Percentiles rank a stretch among this genome's conserved stretches.
Evolutionary conservation across 2,113 vertebrate genomes (phyloP).

Genomic region (Thinocorus orbignyianus): DNA sequence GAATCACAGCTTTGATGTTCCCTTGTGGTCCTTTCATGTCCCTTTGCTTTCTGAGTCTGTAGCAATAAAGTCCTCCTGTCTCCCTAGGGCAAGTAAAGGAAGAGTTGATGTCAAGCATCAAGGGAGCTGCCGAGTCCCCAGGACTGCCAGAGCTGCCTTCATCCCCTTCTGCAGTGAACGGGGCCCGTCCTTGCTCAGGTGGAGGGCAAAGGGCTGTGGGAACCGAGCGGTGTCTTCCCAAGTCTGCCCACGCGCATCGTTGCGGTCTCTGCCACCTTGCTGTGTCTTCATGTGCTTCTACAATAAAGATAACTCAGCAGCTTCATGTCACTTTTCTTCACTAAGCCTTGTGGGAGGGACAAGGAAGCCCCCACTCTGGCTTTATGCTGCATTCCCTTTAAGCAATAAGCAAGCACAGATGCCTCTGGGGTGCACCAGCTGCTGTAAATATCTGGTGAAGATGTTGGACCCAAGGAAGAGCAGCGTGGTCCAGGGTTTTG

Average conservation of each 20-base stretch:
- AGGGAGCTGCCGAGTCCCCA: not conserved
- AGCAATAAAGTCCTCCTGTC: not conserved
- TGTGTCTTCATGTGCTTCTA: constrained; percentile 28
- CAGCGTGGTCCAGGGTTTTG: not conserved
- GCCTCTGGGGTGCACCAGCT: not conserved
- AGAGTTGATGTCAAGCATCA: not conserved
- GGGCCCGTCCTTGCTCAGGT: not conserved
- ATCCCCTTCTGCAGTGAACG: not conserved
- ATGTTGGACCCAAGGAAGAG: not conserved
- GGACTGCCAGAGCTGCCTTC: constrained; percentile 20
- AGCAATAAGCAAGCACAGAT: not conserved
- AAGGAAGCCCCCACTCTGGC: accelerated
- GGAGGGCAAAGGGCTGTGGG: not conserved
- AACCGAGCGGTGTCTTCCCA: not conserved
- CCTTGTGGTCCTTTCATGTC: not conserved
- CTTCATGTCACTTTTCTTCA: constrained; percentile 40
- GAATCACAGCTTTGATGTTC: not conserved
- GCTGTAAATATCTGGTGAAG: not conserved
- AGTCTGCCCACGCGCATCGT: not conserved
- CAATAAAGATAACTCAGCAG: constrained; percentile 61
- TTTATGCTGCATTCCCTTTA: accelerated
- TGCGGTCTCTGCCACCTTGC: not conserved
- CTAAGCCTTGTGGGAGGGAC: not conserved
- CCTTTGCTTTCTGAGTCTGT: not conserved
- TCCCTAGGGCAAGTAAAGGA: constrained; percentile 33